These are phyloP conservation scores for Archocentrus centrarchus DNA, from an alignment of 2,113 vertebrate species.

Conservation along the genomic window DNA sequence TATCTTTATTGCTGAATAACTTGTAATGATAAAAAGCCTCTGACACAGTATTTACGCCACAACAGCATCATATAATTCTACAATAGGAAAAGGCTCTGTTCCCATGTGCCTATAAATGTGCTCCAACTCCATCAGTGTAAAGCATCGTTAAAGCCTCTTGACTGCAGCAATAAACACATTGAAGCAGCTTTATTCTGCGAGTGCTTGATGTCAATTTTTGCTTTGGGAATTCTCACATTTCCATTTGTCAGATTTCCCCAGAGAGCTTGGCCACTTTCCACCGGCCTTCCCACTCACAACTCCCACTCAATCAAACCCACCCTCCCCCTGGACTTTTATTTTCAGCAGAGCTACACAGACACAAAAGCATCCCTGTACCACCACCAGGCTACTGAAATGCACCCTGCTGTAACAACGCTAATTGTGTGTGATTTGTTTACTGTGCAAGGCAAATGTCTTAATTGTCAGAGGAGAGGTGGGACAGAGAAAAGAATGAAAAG, in stretches of 20 bases:
- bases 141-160: constrained; percentile 29
- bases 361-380: not conserved
- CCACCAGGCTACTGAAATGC: not conserved
- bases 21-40: not conserved
- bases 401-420: constrained; percentile 23
- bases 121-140: constrained; percentile 5
- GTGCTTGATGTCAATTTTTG: constrained; percentile 29
- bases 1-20: not conserved
- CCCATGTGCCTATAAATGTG: not conserved
- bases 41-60: constrained; percentile 15
- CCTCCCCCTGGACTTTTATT: not conserved
- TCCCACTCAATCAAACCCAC: constrained; percentile 35
- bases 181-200: constrained; percentile 18
- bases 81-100: not conserved
- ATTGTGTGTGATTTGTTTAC: constrained; percentile 64
- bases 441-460: constrained; percentile 34
- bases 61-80: not conserved
- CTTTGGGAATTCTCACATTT: constrained; percentile 42
- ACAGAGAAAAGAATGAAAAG: not conserved
- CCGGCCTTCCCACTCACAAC: constrained; percentile 26
- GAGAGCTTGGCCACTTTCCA: constrained; percentile 26
- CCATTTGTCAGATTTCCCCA: constrained; percentile 59
- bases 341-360: constrained; percentile 2
- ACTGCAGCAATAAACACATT: constrained; percentile 37
- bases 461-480: constrained; percentile 36